phyloP scores from a whole-genome alignment of 2,797 vertebrate genomes.

The Sebastes taczanowskii region DNA sequence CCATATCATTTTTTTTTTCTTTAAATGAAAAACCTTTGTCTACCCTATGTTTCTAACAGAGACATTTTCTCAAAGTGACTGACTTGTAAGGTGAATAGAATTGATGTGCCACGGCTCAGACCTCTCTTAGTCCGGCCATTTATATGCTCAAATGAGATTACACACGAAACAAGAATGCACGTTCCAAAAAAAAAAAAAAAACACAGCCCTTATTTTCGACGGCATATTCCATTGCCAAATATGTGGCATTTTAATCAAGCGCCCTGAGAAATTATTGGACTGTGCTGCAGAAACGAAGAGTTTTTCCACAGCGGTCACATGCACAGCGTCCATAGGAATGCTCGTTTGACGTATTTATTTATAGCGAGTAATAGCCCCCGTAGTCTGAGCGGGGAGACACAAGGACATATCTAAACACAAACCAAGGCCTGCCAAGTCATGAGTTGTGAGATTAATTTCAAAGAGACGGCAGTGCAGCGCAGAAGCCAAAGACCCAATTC shows the following conservation, averaged over 20 bases:
- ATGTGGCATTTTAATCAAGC: slow-evolving; percentile 66
- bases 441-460: slow-evolving; percentile 87
- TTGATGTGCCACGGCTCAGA: slow-evolving; percentile 27
- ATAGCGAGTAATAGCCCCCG: slow-evolving; percentile 70
- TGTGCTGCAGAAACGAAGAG: slow-evolving; percentile 48
- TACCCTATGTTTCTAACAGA: background rate
- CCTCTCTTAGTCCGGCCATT: slow-evolving; percentile 23
- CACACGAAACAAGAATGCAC: slow-evolving; percentile 55
- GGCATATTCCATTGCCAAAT: slow-evolving; percentile 44
- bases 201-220: slow-evolving; percentile 13
- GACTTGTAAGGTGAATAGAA: slow-evolving; percentile 16
- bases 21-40: background rate
- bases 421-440: slow-evolving; percentile 84
- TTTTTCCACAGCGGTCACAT: slow-evolving; percentile 66
- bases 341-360: slow-evolving; percentile 77
- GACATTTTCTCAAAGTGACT: slow-evolving; percentile 3
- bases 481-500: slow-evolving; percentile 85
- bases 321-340: slow-evolving; percentile 59
- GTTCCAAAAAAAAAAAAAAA: background rate
- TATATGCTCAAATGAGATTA: slow-evolving; percentile 48
- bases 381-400: slow-evolving; percentile 76
- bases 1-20: background rate
- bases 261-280: slow-evolving; percentile 50
- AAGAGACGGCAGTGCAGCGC: slow-evolving; percentile 79
- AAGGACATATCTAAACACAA: slow-evolving; percentile 81